A percentile compares a stretch with the other conserved stretches of the same genome.
Conservation (phyloP, 1,140 invertebrate species). For the Musca domestica region DNA sequence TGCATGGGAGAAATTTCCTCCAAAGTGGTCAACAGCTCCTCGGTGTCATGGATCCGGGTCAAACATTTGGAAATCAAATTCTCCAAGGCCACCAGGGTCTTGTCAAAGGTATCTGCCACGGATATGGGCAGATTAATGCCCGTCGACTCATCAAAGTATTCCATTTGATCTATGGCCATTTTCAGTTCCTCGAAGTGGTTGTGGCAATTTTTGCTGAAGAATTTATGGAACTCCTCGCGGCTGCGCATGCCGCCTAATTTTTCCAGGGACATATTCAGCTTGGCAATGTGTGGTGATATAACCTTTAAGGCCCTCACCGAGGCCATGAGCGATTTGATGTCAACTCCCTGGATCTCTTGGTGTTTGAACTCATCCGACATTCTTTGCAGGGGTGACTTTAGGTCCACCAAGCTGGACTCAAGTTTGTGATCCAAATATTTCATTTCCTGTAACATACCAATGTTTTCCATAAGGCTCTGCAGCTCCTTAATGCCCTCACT, state of each 20-base stretch:
- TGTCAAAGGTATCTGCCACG: neutral
- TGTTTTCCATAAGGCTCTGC: neutral
- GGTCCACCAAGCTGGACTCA: neutral
- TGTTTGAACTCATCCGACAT: neutral
- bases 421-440: slow-evolving; percentile 2
- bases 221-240: neutral
- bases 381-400: neutral
- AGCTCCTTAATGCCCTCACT: slow-evolving; percentile 34
- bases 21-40: slow-evolving; percentile 53
- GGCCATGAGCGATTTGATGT: neutral
- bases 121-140: neutral
- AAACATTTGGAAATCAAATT: slow-evolving; percentile 1
- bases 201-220: neutral
- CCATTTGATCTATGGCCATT: neutral
- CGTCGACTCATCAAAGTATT: neutral
- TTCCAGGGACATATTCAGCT: neutral
- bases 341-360: neutral
- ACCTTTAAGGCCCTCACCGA: neutral
- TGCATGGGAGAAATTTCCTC: slow-evolving; percentile 61
- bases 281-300: neutral
- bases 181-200: neutral
- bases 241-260: neutral
- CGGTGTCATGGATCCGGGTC: neutral
- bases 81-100: neutral
- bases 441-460: neutral